Base-by-base conservation (phyloP, 2,888 invertebrate species). In the Leptopilina myrica region DNA sequence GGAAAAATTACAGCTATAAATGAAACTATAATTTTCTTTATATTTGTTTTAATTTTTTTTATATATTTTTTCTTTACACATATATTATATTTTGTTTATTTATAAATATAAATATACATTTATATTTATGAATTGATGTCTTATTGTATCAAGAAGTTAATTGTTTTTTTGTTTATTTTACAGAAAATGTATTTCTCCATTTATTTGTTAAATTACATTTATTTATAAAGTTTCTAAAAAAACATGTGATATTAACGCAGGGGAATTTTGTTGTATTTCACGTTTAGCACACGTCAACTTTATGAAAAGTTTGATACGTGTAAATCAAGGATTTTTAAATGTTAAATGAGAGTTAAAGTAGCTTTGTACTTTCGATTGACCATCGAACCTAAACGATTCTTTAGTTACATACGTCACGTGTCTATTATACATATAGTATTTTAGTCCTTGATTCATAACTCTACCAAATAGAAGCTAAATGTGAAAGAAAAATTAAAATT, bases 271-370 rank as follows among this genome's bases (percentile, higher is more conserved):
- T 20, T 15, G 53, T 69, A 53, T 69, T 20, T 43, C 43, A 43
- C 43, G n/a, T 33, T 33, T 49, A 49, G 49, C 33, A 64, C 84
- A 86, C 86, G 86, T 86, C 82, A 86, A 79, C 73, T 77, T 33
- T 79, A 76, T 26, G 66, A 76, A 82, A 86, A 87, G 76, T 85
- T 85, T 79, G 14, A 76, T 62, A 43, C 40, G 64, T 49, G 33
- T 40, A 76, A 80, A 82, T 82, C 84, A 86, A 87, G 87, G 85
- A 82, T 85, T 80, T 79, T 77, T 85, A 81, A 85, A 87, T 86
- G 81, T n/a, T 26, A 64, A 83, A 86, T 78, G 75, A 80, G 78
- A 40, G 73, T 64, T 62, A 78, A 73, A 65, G 79, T 49, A 77
- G 15, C 53, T 76, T 69, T n/a, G 73, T 56, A 78, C 76, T 79